A percentile compares a stretch with the other conserved stretches of the same genome.
Conservation (phyloP, 2,888 invertebrate species). For the Steinernema carpocapsae region DNA sequence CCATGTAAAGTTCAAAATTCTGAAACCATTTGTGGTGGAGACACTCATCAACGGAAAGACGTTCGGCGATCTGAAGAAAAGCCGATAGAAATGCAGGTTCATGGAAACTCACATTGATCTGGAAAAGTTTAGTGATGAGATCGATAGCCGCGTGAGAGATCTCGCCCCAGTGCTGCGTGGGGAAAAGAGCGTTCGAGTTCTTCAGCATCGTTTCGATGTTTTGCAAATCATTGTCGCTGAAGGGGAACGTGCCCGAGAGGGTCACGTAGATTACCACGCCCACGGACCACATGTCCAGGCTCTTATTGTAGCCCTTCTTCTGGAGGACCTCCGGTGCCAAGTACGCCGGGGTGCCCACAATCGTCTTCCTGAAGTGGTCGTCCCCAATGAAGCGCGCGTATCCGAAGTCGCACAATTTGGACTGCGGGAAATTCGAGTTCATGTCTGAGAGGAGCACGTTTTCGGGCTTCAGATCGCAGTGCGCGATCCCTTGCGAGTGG, state of each 20-base stretch:
- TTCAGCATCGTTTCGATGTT: constrained; percentile 95
- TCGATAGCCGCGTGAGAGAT: constrained; percentile 92
- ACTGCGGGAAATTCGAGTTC: constrained; percentile 44
- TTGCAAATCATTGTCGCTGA: constrained; percentile 93
- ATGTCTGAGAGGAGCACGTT: constrained; percentile 44
- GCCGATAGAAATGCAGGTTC: too few species aligned
- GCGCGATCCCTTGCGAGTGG: constrained; percentile 95
- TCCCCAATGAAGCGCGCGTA: constrained; percentile 49
- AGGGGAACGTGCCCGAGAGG: constrained; percentile 96
- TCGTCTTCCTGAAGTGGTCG: constrained; percentile 45
- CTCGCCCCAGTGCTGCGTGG: constrained; percentile 93
- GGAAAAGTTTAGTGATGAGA: constrained; percentile 91
- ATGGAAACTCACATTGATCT: constrained; percentile 76
- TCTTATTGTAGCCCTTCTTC: constrained; percentile 80
- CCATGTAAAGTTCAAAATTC: constrained; percentile 55
- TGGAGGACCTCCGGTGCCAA: constrained; percentile 84
- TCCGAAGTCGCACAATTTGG: constrained; percentile 48
- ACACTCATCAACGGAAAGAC: constrained; percentile 59
- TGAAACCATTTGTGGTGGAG: constrained; percentile 59
- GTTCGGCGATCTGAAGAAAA: constrained; percentile 55
- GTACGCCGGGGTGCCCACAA: constrained; percentile 48
- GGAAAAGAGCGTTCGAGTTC: constrained; percentile 99
- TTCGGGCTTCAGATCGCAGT: constrained; percentile 79
- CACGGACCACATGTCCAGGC: constrained; percentile 99
- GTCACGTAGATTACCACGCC: constrained; percentile 95